Percentiles rank a stretch among this genome's conserved stretches.
Conservation (phyloP, 2,113 vertebrate species). For the Polyodon spathula region DNA sequence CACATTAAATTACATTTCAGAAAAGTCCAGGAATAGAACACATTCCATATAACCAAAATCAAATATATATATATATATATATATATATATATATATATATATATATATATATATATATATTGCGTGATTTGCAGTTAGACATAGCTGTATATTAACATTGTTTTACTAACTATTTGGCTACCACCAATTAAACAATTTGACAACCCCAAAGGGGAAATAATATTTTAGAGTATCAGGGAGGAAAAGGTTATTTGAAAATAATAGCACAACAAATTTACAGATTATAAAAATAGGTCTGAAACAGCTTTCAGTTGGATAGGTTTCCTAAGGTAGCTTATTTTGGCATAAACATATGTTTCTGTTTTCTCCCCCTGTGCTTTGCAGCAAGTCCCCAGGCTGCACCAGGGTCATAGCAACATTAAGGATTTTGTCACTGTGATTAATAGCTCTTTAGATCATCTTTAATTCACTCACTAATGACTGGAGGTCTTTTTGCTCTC, state of each 20-base stretch:
- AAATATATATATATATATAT: no score
- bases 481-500: constrained; percentile 89
- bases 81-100: no score
- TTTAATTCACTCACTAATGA: constrained; percentile 99
- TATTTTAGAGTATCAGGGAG: background rate
- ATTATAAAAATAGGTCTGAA: background rate
- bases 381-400: constrained; percentile 78
- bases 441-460: constrained; percentile 99
- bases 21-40: background rate
- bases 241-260: background rate
- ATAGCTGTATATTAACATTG: no score
- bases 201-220: background rate
- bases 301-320: constrained; percentile 46
- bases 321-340: constrained; percentile 96
- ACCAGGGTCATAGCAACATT: constrained; percentile 95
- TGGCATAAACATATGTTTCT: constrained; percentile 97
- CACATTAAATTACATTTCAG: background rate
- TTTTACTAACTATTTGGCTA: no score
- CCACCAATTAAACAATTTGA: background rate
- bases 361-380: constrained; percentile 85
- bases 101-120: no score
- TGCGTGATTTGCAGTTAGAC: no score
- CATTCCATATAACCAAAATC: no score
- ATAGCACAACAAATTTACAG: background rate
- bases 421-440: constrained; percentile 99